phyloP scores from a whole-genome alignment of 2,797 vertebrate genomes.

The Euphonia xanthogaster region DNA sequence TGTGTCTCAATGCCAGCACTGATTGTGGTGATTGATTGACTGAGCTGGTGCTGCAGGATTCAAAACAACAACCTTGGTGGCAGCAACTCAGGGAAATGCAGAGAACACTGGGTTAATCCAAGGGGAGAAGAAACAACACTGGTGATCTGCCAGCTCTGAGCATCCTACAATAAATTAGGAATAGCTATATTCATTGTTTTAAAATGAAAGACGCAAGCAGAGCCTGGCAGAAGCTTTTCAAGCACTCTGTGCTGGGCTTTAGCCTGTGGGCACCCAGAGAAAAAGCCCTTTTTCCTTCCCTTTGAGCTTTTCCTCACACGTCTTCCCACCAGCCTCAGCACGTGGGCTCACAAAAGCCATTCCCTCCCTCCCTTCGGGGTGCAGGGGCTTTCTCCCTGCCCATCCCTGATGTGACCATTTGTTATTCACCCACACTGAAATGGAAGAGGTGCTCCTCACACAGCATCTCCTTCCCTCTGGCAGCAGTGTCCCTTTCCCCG shows the following conservation, averaged over 20 bases:
- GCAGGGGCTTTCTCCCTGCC: background rate
- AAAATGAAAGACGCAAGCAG: background rate
- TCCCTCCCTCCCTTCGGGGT: background rate
- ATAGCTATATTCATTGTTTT: conserved; percentile 18
- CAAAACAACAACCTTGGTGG: background rate
- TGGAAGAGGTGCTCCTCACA: background rate
- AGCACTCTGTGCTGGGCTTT: background rate
- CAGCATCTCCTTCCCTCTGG: background rate
- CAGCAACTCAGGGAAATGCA: background rate
- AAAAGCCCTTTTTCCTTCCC: background rate
- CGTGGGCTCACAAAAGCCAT: background rate
- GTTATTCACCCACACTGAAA: background rate
- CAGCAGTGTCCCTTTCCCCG: background rate
- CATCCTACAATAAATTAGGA: conserved; percentile 13
- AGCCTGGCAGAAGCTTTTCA: background rate
- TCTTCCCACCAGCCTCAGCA: background rate
- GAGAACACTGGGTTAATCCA: background rate
- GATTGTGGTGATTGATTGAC: conserved; percentile 39
- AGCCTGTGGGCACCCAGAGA: background rate
- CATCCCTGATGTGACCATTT: background rate
- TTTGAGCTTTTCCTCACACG: background rate
- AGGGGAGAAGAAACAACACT: background rate
- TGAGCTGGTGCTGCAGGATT: conserved; percentile 33
- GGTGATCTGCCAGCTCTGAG: conserved; percentile 27
- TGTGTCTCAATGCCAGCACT: background rate